Base-by-base conservation (phyloP, 2,888 invertebrate species). In the Nephrotoma flavescens region DNA sequence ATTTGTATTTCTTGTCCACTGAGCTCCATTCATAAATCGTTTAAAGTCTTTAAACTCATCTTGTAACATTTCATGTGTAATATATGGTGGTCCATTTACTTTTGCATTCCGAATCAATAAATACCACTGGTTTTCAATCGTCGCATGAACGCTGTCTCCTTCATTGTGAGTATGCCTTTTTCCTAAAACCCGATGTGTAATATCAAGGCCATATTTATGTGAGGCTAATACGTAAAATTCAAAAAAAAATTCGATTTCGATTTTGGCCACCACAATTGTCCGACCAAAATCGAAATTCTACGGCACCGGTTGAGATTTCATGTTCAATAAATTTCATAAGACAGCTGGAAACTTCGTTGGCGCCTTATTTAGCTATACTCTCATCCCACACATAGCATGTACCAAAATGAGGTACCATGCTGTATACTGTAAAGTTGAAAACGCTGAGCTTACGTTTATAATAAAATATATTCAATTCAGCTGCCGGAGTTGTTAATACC, bases 331-430 rank as follows among this genome's bases (percentile, higher is more conserved):
- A 86, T 44, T 44, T 44, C 44, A 44, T 19, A 19, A 19, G 19
- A 19, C 19, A 19, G 19, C 19, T 19, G 19, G 19, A 19, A 19
- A 19, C 19, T 19, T 19, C 19, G 19, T 19, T 19, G 19, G 19
- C 1, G 41, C 52, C 86, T 12, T 47, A 1, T 47, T 15, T 47
- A 15, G 47, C 44, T 44, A 86, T 86, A 6, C 86, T 47, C 47
- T 86, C 86, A 15, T 86, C 47, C 86, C 86, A 86, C 45, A 86
- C 47, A 31, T 86, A 86, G 12, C 45, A 86, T 45, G 44, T 47
- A 4, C 15, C 86, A 19, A 1, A 0, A 19, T 19, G 19, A 19
- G 19, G 19, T 19, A 19, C 19, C 19, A 19, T 19, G 19, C 19
- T 19, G 19, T 19, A 19, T 19, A 1, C 19, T 19, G 19, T 19